These are phyloP conservation scores for Dasyurus viverrinus DNA, from an alignment of 2,113 vertebrate genomes.

Conservation along the genomic window DNA sequence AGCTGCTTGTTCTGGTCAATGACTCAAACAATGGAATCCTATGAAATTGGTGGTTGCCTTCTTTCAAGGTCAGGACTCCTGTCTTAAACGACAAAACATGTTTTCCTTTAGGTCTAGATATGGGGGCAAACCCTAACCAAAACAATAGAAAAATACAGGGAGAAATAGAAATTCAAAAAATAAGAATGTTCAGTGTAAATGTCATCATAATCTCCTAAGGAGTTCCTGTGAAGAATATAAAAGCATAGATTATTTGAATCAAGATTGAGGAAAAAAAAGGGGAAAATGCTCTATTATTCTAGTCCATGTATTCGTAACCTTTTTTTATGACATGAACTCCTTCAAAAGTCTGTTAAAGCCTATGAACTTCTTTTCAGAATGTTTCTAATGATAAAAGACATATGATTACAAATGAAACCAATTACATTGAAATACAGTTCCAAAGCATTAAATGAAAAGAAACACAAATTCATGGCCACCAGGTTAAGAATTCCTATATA, in stretches of 20 bases:
- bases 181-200: background rate
- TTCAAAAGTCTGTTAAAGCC: background rate
- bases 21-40: background rate
- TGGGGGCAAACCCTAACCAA: slow-evolving; percentile 6
- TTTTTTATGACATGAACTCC: background rate
- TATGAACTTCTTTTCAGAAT: background rate
- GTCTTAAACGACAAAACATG: background rate
- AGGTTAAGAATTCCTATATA: background rate
- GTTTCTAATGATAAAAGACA: background rate
- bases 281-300: background rate
- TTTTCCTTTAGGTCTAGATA: background rate
- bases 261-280: background rate
- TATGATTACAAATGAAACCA: background rate
- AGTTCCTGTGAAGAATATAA: background rate
- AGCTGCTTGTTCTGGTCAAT: slow-evolving; percentile 34
- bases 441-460: background rate
- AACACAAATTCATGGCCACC: background rate
- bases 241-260: slow-evolving; percentile 13
- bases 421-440: background rate
- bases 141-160: background rate
- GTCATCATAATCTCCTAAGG: background rate
- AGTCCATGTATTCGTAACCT: background rate
- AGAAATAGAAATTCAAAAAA: background rate
- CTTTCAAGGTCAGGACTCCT: background rate
- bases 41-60: background rate